Base-by-base conservation (phyloP, 2,113 vertebrate genomes). In the Spheniscus mendiculus region DNA sequence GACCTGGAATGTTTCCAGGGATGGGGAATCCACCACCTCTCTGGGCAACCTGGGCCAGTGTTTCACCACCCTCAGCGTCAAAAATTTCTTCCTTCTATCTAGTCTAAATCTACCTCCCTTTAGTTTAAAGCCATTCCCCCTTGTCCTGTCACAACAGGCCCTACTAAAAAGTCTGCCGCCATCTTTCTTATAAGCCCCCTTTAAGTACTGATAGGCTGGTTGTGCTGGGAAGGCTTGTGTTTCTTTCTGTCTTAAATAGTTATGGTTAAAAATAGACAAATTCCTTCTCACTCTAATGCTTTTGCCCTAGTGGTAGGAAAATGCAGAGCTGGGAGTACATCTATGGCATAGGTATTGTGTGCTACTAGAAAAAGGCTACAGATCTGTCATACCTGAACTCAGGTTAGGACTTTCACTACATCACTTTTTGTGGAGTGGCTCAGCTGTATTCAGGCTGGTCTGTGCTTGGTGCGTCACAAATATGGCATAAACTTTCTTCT, bases 341-440 rank as follows among this genome's bases (percentile, higher is more conserved):
- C 19, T 38, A 0, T 52, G 40, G n/a, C 45, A 47, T 6, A 11
- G 2, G 0, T 71, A 10, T 30, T 5, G 42, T 58, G 12, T 50
- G 38, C 34, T 61, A 23, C 63, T 73, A 81, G 58, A 80, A 61
- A 6, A 74, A 69, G 38, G 21, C 15, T 66, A 36, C 38, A 27
- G 19, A 19, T 45, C 9, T 66, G 38, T 47, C 14, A 8, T 36
- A 61, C 22, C 55, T 74, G 66, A 79, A n/a, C 15, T 73, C 11
- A 19, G 27, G 23, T 36, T 67, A 66, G 45, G 50, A 19, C 14
- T 66, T 82, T 61, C 20, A 25, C 29, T 36, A 11, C 25, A 10
- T 55, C 61, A 12, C 6, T 34, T 85, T 66, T 63, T 77, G 49
- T 71, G 20, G 30, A 62, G 19, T 36, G 55, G 17, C 49, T 93